phyloP scores from a whole-genome alignment of 2,797 vertebrate species.

The Australoheros facetus region DNA sequence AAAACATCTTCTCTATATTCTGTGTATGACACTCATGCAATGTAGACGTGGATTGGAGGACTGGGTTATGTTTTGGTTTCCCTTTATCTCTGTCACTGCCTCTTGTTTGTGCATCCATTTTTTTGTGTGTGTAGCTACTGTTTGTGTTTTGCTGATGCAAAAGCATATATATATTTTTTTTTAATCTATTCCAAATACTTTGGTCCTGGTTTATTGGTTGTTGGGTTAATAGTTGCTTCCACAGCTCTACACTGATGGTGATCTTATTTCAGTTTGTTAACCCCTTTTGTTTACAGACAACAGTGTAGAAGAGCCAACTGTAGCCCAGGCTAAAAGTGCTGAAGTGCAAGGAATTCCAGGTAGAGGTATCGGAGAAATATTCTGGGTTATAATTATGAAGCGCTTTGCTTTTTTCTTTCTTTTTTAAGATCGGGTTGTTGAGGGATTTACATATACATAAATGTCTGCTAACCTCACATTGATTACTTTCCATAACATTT shows the following conservation, averaged over 20 bases:
- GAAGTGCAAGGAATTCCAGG: conserved; percentile 72
- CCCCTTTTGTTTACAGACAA: conserved; percentile 79
- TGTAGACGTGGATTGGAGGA: not conserved
- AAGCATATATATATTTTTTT: not conserved
- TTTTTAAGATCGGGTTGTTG: not conserved
- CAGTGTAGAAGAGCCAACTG: conserved; percentile 55
- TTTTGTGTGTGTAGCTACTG: not conserved
- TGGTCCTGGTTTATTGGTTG: conserved; percentile 14
- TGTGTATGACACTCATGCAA: not conserved
- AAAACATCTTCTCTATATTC: not conserved
- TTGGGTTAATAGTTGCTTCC: conserved; percentile 12
- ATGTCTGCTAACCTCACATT: conserved; percentile 13
- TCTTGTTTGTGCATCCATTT: conserved; percentile 35
- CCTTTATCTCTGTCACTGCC: conserved; percentile 14
- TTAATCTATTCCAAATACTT: not conserved
- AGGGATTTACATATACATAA: not conserved
- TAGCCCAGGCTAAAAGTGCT: conserved; percentile 66
- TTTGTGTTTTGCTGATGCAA: conserved; percentile 26
- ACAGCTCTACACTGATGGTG: conserved; percentile 34
- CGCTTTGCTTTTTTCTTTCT: too few relatives aligned
- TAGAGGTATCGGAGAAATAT: conserved; percentile 63
- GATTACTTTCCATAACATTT: not conserved
- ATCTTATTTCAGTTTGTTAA: conserved; percentile 59
- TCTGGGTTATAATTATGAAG: conserved; percentile 25
- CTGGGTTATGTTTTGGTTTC: not conserved